A percentile compares a stretch with the other conserved stretches of the same genome.
phyloP scores from a whole-genome alignment of 23 tunicate species.

The Botrylloides violaceus region DNA sequence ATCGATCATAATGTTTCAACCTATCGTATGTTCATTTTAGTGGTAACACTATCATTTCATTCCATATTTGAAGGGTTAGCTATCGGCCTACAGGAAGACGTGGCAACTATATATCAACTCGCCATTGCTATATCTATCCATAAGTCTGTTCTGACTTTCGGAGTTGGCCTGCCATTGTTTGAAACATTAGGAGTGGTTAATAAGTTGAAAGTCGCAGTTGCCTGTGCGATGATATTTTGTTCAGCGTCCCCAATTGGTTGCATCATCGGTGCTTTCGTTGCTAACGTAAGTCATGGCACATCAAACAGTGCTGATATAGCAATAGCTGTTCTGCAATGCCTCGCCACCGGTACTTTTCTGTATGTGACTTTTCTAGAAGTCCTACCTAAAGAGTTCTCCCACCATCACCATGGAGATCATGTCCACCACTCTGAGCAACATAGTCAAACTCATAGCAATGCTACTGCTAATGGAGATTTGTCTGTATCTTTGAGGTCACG shows the following conservation, averaged over 20 bases:
- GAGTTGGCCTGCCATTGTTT: constrained; percentile 63
- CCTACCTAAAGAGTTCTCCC: constrained; percentile 71
- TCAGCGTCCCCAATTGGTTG: constrained; percentile 76
- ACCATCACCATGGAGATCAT: constrained; percentile 16
- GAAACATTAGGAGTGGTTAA: constrained; percentile 37
- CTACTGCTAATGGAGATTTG: neutral
- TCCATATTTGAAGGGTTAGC: constrained; percentile 89
- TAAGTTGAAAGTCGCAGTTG: constrained; percentile 25
- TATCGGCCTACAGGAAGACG: constrained; percentile 36
- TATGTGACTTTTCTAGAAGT: constrained; percentile 87
- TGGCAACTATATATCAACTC: constrained; percentile 40
- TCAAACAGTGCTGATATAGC: constrained; percentile 5
- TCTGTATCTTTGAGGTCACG: neutral
- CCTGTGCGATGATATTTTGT: constrained; percentile 51
- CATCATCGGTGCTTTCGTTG: constrained; percentile 40
- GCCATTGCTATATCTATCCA: constrained; percentile 55
- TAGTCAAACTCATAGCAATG: neutral
- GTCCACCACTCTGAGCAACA: neutral
- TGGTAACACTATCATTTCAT: constrained; percentile 59
- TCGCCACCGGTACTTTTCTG: constrained; percentile 77
- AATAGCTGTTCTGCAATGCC: constrained; percentile 53
- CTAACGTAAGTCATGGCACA: neutral
- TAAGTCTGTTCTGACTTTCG: constrained; percentile 63
- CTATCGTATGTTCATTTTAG: constrained; percentile 29
- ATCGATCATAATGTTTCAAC: neutral